These are phyloP conservation scores for Maconellicoccus hirsutus DNA, from an alignment of 1,140 invertebrate species.

Conservation along the genomic window DNA sequence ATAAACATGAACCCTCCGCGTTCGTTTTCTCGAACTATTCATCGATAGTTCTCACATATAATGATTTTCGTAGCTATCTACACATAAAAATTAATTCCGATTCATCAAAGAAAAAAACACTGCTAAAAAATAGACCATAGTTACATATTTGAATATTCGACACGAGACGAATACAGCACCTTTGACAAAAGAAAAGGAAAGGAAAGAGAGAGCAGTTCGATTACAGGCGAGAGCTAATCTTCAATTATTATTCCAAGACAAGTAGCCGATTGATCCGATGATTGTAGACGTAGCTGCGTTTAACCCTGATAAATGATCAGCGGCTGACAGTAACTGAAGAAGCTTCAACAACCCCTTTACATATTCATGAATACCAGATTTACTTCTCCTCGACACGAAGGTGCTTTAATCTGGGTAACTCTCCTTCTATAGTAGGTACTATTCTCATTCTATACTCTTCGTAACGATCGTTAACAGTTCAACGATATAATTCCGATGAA, in stretches of 20 bases:
- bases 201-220: neutral
- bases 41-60: no score
- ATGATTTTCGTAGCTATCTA: no score
- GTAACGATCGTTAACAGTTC: neutral
- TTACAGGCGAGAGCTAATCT: neutral
- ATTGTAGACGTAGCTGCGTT: slow-evolving; percentile 18
- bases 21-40: no score
- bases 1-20: no score
- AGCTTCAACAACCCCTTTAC: slow-evolving; percentile 21
- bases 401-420: slow-evolving; percentile 17
- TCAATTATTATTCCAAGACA: slow-evolving; percentile 21
- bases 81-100: no score
- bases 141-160: no score
- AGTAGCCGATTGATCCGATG: slow-evolving; percentile 21
- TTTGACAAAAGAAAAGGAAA: neutral
- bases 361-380: slow-evolving; percentile 22
- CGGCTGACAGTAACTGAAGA: slow-evolving; percentile 18
- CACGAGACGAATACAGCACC: no score
- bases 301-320: slow-evolving; percentile 19
- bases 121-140: no score
- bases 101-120: no score
- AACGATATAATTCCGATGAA: neutral
- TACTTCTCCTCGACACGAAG: slow-evolving; percentile 13
- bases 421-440: neutral
- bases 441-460: neutral